phyloP scores from a whole-genome alignment of 1,140 invertebrate species.

The Drosophila santomea region DNA sequence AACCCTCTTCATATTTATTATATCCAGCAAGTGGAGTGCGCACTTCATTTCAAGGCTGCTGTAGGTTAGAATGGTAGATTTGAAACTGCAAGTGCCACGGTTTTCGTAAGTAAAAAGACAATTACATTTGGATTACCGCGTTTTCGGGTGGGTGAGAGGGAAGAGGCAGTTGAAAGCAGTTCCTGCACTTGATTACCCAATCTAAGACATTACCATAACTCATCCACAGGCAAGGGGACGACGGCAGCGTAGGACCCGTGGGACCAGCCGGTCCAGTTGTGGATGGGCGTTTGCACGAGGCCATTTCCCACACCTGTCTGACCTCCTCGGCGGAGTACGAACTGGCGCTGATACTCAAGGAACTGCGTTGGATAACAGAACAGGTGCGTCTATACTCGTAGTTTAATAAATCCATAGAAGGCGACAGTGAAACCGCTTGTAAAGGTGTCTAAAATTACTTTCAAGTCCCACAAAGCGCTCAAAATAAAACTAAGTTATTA shows the following conservation, averaged over 20 bases:
- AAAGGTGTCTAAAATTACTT: background rate
- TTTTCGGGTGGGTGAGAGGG: too few species aligned
- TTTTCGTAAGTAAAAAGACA: background rate
- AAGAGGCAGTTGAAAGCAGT: too few species aligned
- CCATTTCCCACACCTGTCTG: slow-evolving; percentile 87
- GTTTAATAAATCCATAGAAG: too few species aligned
- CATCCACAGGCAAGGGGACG: slow-evolving; percentile 74
- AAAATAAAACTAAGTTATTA: too few species aligned
- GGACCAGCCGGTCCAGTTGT: slow-evolving; percentile 80
- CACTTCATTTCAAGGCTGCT: too few species aligned
- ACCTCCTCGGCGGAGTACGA: slow-evolving; percentile 90
- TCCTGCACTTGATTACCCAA: too few species aligned
- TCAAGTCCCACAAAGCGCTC: too few species aligned
- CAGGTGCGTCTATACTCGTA: slow-evolving; percentile 83
- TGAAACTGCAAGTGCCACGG: background rate
- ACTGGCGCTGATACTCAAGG: slow-evolving; percentile 96
- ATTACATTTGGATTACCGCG: too few species aligned
- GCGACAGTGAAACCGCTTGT: too few species aligned
- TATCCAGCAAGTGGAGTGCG: background rate
- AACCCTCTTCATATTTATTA: background rate
- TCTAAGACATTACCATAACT: background rate
- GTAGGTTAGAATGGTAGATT: too few species aligned
- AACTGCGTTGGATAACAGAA: slow-evolving; percentile 93
- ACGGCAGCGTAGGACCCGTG: slow-evolving; percentile 86
- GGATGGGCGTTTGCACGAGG: slow-evolving; percentile 79